Percentiles rank a stretch among this genome's conserved stretches.
phyloP scores from a whole-genome alignment of 2,113 vertebrate species.

The Lagenorhynchus albirostris region DNA sequence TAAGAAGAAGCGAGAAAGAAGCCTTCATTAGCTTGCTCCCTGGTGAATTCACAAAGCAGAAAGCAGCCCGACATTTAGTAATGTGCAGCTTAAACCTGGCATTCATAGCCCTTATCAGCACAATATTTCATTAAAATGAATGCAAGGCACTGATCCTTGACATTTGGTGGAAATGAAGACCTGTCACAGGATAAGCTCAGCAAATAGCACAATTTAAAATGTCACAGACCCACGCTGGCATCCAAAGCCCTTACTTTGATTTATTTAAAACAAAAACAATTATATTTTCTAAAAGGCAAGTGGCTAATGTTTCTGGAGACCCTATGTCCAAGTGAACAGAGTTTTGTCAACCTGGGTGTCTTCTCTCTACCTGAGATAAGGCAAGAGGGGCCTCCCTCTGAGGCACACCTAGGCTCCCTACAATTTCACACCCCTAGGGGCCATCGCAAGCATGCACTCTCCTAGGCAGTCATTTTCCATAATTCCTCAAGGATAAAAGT shows the following conservation, averaged over 20 bases:
- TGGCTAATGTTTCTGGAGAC: background rate
- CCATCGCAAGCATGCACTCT: background rate
- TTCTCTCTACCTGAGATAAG: background rate
- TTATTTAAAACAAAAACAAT: conserved; percentile 61
- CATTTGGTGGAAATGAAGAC: conserved; percentile 74
- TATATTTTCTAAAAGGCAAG: background rate
- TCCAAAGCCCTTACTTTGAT: background rate
- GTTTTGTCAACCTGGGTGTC: background rate
- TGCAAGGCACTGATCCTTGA: conserved; percentile 70
- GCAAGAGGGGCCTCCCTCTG: background rate
- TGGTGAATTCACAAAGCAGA: conserved; percentile 68
- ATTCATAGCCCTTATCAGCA: conserved; percentile 71
- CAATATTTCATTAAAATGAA: conserved; percentile 68
- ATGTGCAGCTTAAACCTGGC: conserved; percentile 69
- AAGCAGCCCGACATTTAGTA: conserved; percentile 75
- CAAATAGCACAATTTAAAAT: conserved; percentile 77
- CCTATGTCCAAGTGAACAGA: background rate
- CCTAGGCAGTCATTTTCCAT: background rate
- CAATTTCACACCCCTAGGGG: too few species aligned
- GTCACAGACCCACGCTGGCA: conserved; percentile 58
- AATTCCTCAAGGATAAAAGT: conserved; percentile 26
- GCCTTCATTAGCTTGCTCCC: conserved; percentile 68
- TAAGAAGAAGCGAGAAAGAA: conserved; percentile 74
- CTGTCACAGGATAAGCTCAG: conserved; percentile 59
- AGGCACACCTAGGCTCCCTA: background rate